Evolutionary conservation across 2,888 invertebrate species (phyloP), one percentile per base, ranked within the genome.

Genomic region (Ophioninae sp.): DNA sequence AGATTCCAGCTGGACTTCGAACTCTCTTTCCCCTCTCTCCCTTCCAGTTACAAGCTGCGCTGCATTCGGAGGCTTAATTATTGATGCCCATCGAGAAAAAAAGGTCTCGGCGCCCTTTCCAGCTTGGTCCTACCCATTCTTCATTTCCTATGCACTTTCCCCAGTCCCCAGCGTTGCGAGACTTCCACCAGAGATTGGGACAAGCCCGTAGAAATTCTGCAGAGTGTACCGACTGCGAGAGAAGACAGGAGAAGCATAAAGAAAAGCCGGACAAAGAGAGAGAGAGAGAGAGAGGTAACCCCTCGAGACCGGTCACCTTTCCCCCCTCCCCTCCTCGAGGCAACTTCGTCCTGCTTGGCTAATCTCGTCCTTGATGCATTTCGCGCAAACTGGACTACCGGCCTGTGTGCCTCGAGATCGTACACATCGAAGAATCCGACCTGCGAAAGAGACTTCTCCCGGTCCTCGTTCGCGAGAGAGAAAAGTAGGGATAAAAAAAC

Each of bases 101-200:
- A 91, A 90, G 89, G 88, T 91, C 92, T 92, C 92, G 92, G 82
- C 87, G 88, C 87, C 88, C 89, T 89, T 89, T 90, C 91, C 50
- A 17, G 50, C 50, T 50, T 17, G 5, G 50, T 76, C 74, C 79
- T 76, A 13, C 21, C 82, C 70, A 56, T 81, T 79, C 62, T 69
- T 67, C 70, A 68, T 65, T 41, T 50, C 72, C 61, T 59, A 69
- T 21, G 68, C 77, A 50, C 78, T 62, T 70, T 56, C 41, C 30
- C 30, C 30, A 30, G 56, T 64, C 70, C 21, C 70, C 21, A 41
- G 37, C 64, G 70, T 57, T 61, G 67, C 61, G 59, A 68, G 39
- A 37, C 50, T 20, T 39, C 37, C n/a, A 56, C 37, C 8, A 56
- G 65, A 37, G 37, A 56, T 37, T 10, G 39, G 39, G 57, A 57